Evolutionary conservation across 2,113 vertebrate genomes (phyloP).

Genomic region (Pelecanus crispus): DNA sequence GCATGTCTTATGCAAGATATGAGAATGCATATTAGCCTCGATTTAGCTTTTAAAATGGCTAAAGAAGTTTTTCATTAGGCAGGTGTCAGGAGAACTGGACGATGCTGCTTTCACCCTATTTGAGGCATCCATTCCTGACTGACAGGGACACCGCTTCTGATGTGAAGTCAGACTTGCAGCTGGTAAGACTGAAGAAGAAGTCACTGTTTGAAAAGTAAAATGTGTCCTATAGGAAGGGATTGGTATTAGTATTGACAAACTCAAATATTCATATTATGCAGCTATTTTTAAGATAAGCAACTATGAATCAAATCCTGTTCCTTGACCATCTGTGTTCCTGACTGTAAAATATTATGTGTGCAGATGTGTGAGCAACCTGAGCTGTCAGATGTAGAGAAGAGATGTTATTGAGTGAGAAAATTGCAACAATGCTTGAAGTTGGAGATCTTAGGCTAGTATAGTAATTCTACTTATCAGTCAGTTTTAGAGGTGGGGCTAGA

Average conservation of each 20-base stretch:
- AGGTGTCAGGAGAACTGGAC: neutral
- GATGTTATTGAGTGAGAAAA: neutral
- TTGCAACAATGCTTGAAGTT: neutral
- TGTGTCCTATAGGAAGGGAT: neutral
- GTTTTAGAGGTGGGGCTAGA: neutral
- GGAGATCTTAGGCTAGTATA: neutral
- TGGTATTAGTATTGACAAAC: neutral
- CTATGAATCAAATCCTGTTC: neutral
- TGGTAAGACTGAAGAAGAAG: neutral
- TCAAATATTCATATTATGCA: neutral
- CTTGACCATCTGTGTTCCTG: neutral
- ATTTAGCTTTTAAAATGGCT: neutral
- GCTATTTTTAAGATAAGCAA: neutral
- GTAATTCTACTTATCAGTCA: neutral
- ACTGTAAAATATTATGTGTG: neutral
- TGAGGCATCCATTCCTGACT: neutral
- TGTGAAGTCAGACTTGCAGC: neutral
- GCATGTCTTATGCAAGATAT: neutral
- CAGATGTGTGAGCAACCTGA: neutral
- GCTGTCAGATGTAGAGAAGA: neutral
- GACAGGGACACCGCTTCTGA: neutral
- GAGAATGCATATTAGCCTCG: neutral
- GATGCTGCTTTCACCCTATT: neutral
- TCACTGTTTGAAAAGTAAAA: neutral
- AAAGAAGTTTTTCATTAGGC: neutral